phyloP scores from a whole-genome alignment of 2,888 invertebrate species.

The Nemoura dubitans region DNA sequence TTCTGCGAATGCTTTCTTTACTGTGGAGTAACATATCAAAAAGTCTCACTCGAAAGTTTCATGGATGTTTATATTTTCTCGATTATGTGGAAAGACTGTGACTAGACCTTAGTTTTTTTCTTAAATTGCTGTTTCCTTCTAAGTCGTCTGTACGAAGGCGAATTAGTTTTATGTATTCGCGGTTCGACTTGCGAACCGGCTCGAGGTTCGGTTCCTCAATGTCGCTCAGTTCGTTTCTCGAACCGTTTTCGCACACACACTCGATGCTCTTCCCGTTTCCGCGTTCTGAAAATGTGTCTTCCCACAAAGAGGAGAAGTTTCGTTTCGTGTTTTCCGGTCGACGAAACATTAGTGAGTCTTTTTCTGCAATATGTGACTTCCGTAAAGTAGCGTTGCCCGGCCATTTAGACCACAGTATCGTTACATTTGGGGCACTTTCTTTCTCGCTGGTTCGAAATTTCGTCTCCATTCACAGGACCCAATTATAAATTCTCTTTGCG shows the following conservation, averaged over 20 bases:
- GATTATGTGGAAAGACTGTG: slow-evolving; percentile 83
- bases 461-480: not conserved
- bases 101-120: slow-evolving; percentile 41
- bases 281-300: slow-evolving; percentile 86
- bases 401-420: not conserved
- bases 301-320: slow-evolving; percentile 70
- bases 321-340: not conserved
- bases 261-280: not conserved
- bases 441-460: not conserved
- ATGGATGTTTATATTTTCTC: slow-evolving; percentile 63
- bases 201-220: not conserved
- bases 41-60: slow-evolving; percentile 49
- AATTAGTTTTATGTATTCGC: not conserved
- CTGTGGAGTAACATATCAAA: slow-evolving; percentile 46
- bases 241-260: not conserved
- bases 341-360: not conserved
- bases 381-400: not conserved
- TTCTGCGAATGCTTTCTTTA: slow-evolving; percentile 42
- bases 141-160: slow-evolving; percentile 43
- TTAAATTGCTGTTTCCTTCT: slow-evolving; percentile 46
- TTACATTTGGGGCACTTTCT: not conserved
- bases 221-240: not conserved
- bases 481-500: slow-evolving; percentile 54
- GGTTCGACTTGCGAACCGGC: not conserved
- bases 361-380: not conserved